A percentile compares a stretch with the other conserved stretches of the same genome.
These are phyloP conservation scores for Hozukius guyotensis DNA, from an alignment of 2,797 vertebrate genomes.

Conservation along the genomic window DNA sequence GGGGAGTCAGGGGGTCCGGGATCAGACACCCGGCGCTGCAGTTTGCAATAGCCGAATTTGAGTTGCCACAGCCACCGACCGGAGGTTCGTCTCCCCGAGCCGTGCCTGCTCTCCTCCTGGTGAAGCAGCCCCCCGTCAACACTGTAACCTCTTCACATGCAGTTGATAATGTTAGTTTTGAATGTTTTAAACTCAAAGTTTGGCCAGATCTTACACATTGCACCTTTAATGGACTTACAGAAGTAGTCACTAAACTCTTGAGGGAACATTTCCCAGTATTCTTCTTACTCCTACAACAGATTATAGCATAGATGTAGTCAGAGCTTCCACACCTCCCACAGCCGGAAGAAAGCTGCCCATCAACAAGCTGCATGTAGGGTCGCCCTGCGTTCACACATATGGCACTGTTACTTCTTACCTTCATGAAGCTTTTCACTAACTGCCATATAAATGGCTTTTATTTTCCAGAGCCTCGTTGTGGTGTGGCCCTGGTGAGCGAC, in stretches of 20 bases:
- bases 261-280: background rate
- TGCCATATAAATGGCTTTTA: background rate
- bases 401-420: background rate
- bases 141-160: background rate
- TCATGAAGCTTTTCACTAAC: background rate
- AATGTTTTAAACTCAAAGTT: too few relatives aligned
- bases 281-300: constrained; percentile 15
- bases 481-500: constrained; percentile 82
- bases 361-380: constrained; percentile 12
- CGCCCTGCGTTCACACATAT: constrained; percentile 11
- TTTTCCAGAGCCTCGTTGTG: constrained; percentile 85
- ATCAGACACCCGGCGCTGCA: too few relatives aligned
- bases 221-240: background rate
- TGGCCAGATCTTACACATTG: too few relatives aligned
- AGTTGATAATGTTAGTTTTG: background rate
- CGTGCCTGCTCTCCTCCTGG: background rate
- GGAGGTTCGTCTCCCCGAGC: background rate
- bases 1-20: too few relatives aligned
- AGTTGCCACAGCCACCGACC: too few relatives aligned
- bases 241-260: background rate
- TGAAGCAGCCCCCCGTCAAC: background rate
- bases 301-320: constrained; percentile 27
- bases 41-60: too few relatives aligned
- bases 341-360: constrained; percentile 12
- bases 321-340: constrained; percentile 47